phyloP scores from a whole-genome alignment of 1,140 invertebrate species.

The Phortica variegata region DNA sequence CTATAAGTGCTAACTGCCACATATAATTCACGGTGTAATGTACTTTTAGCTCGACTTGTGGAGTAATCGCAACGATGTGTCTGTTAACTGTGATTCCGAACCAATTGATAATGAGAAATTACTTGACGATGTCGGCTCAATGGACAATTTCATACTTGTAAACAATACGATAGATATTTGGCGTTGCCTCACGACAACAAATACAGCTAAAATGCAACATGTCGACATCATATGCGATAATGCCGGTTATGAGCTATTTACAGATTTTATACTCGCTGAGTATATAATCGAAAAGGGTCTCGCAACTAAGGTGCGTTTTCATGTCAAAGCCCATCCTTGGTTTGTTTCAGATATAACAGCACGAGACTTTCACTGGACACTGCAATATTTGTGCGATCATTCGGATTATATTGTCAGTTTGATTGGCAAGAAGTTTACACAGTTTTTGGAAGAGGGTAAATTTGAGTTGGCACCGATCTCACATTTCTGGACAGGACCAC shows the following conservation, averaged over 20 bases:
- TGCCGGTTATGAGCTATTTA: conserved; percentile 88
- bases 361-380: conserved; percentile 74
- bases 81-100: conserved; percentile 68
- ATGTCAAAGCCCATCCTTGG: conserved; percentile 92
- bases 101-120: conserved; percentile 61
- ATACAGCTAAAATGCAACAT: conserved; percentile 18
- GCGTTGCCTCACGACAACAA: conserved; percentile 36
- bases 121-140: conserved; percentile 64
- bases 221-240: conserved; percentile 90
- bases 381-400: conserved; percentile 59
- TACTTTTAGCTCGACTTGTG: conserved; percentile 64
- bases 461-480: conserved; percentile 62
- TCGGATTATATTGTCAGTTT: conserved; percentile 46
- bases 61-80: conserved; percentile 84
- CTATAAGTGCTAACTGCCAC: no score
- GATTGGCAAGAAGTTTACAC: conserved; percentile 62
- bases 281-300: conserved; percentile 70
- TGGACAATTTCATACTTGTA: conserved; percentile 68
- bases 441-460: conserved; percentile 60
- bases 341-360: conserved; percentile 87
- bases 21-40: not conserved
- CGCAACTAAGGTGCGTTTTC: conserved; percentile 73
- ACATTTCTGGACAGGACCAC: conserved; percentile 86
- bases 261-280: conserved; percentile 86
- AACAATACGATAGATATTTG: conserved; percentile 67